Evolutionary conservation across 2,797 vertebrate genomes (phyloP).

Genomic region (Nyctibius grandis): DNA sequence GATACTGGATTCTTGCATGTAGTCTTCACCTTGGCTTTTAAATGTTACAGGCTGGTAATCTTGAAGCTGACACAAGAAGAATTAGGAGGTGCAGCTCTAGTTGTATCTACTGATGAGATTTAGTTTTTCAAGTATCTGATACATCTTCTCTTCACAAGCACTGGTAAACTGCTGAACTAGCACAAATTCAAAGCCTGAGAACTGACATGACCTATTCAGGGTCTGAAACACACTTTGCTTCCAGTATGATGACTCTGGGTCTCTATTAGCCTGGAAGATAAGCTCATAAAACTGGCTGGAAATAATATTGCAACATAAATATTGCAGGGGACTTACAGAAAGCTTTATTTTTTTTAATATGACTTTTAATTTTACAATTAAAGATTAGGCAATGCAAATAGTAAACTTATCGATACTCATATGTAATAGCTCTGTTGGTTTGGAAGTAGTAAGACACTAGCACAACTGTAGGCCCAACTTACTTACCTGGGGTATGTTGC

Average conservation of each 20-base stretch:
- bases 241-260: not conserved
- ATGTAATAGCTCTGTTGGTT: not conserved
- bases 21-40: not conserved
- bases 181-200: not conserved
- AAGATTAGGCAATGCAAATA: not conserved
- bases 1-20: not conserved
- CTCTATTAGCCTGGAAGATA: not conserved
- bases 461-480: not conserved
- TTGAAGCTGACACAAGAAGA: not conserved
- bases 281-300: not conserved
- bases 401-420: not conserved
- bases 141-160: not conserved
- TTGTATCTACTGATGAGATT: not conserved
- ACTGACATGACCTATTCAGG: not conserved
- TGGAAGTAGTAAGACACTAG: not conserved
- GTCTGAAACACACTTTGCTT: not conserved
- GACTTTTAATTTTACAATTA: not conserved
- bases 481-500: not conserved
- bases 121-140: not conserved
- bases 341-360: not conserved
- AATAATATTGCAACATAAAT: not conserved
- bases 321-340: not conserved
- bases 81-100: not conserved
- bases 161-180: not conserved
- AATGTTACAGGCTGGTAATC: not conserved